Conservation (phyloP, 1,140 invertebrate species). For the Coptotermes formosanus region DNA sequence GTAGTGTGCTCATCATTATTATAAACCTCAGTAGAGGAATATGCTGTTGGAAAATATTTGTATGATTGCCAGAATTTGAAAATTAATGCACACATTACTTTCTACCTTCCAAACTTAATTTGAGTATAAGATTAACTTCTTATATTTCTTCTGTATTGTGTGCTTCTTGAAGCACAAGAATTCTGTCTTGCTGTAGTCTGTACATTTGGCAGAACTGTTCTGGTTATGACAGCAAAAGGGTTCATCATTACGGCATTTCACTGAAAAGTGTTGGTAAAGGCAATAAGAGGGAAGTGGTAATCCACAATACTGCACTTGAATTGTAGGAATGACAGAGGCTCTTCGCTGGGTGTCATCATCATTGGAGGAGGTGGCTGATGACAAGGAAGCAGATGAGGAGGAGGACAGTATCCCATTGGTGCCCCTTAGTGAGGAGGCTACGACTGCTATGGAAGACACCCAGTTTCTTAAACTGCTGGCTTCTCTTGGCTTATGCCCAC, state of each 20-base stretch:
- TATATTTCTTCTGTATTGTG: too few species aligned
- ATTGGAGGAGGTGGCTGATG: slow-evolving; percentile 12
- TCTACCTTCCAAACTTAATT: too few species aligned
- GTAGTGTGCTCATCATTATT: too few species aligned
- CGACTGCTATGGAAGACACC: slow-evolving; percentile 23
- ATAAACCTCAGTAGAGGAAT: too few species aligned
- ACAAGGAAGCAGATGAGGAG: background rate
- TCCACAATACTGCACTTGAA: too few species aligned
- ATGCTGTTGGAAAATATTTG: too few species aligned
- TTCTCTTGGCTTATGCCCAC: slow-evolving; percentile 1
- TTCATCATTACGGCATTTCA: background rate
- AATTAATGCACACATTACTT: too few species aligned
- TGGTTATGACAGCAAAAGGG: background rate
- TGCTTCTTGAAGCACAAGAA: background rate
- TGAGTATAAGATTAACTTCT: too few species aligned
- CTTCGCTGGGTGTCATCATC: background rate
- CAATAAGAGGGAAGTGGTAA: background rate
- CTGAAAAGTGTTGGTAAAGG: background rate
- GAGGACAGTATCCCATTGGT: slow-evolving; percentile 19
- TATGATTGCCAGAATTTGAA: too few species aligned
- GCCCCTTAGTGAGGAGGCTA: slow-evolving; percentile 20
- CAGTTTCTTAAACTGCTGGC: slow-evolving; percentile 10
- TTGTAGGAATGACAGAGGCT: slow-evolving; percentile 24
- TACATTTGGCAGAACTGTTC: background rate
- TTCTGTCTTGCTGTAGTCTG: background rate